Evolutionary conservation across 1,140 invertebrate species (phyloP).

Genomic region (Drosophila parvula): DNA sequence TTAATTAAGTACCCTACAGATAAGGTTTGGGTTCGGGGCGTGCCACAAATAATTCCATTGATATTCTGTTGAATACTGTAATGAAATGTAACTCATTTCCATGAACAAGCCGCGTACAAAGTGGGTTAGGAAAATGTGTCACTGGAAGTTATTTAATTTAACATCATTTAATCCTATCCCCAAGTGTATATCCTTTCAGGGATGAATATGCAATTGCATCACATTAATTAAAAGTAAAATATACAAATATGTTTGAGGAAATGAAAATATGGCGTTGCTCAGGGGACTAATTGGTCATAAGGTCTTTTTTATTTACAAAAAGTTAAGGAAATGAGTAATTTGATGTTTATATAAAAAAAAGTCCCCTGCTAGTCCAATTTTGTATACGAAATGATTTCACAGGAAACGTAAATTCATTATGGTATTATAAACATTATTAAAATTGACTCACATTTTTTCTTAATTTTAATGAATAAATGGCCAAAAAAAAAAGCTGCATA

Average conservation of each 20-base stretch:
- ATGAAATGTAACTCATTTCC: background rate
- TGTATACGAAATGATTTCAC: background rate
- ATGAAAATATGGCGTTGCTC: background rate
- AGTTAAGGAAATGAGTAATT: background rate
- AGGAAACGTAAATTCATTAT: background rate
- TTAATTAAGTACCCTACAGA: slow-evolving; percentile 12
- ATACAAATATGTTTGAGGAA: background rate
- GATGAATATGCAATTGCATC: background rate
- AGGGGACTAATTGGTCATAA: background rate
- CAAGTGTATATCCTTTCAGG: accelerated
- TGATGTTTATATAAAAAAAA: background rate
- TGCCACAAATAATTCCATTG: slow-evolving; percentile 10
- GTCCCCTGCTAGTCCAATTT: background rate
- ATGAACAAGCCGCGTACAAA: too few species aligned
- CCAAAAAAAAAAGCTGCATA: background rate
- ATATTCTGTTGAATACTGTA: background rate
- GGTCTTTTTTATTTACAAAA: background rate
- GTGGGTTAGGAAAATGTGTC: background rate
- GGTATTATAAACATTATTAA: background rate
- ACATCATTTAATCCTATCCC: too few species aligned
- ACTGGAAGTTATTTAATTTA: slow-evolving; percentile 1
- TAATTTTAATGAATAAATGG: background rate
- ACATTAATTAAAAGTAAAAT: background rate
- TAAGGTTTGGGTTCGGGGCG: background rate
- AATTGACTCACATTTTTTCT: background rate